Base-by-base conservation (phyloP, 2,888 invertebrate genomes). In the Prosopocoilus inquinatus region DNA sequence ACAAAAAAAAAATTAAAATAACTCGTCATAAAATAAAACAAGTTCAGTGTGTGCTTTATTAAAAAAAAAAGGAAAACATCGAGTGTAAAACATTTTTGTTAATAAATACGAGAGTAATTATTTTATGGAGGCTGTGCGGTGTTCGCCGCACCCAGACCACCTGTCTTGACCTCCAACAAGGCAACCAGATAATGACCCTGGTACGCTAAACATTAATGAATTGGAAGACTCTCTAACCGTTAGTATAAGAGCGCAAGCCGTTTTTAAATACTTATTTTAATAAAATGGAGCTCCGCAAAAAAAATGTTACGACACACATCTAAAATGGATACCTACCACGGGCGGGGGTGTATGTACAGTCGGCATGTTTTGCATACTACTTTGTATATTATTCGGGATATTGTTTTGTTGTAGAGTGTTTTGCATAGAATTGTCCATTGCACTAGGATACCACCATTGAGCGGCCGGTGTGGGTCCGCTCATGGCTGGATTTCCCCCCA, bases 361-460 rank as follows among this genome's bases (percentile, higher is more conserved):
- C 71, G 73, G 69, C 73, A 73, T 71, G 65, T 70, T 74, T 65
- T 73, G 73, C 64, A 66, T 66, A 28, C 20, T 28, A 28, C 20
- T 28, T 28, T 28, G 20, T 28, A 28, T 28, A 63, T 62, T 64
- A 58, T 62, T 64, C 60, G 56, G 62, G 53, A 70, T 72, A 67
- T 73, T 71, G 53, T 62, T 69, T 59, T 68, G 69, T 50, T 69
- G 69, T 59, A 68, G 62, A 59, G 63, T 61, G 62, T 67, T 74
- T 67, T 84, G 84, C 72, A 84, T 80, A 65, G 82, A 80, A 75
- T 84, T 84, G 70, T 84, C 84, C 72, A 76, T 73, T 67, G 80
- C 79, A 60, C 80, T 77, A 69, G 88, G 84, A 81, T 89, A 90
- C 90, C 90, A 90, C 84, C 90, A 90, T 70, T 85, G 85, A 53